phyloP scores from a whole-genome alignment of 2,888 invertebrate species.

The Patella pellucida region DNA sequence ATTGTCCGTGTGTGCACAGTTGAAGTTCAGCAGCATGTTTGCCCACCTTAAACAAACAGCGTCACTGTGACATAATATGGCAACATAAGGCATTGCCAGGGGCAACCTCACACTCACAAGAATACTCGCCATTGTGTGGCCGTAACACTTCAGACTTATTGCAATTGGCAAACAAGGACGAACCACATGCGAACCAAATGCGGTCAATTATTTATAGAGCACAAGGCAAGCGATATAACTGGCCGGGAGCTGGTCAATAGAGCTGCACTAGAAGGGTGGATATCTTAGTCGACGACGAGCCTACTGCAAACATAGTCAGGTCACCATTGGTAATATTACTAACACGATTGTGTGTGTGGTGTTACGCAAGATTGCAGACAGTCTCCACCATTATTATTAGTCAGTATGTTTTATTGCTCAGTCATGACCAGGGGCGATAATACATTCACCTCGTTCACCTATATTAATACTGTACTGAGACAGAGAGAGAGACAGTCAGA shows the following conservation, averaged over 20 bases:
- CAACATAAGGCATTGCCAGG: background rate
- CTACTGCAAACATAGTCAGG: background rate
- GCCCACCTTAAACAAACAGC: constrained; percentile 8
- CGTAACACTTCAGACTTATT: background rate
- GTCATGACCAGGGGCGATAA: background rate
- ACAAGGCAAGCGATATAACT: constrained; percentile 7
- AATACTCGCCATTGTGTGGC: background rate
- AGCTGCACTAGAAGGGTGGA: background rate
- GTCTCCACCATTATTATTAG: background rate
- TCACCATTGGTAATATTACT: background rate
- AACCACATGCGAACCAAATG: background rate
- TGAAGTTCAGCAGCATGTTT: constrained; percentile 10
- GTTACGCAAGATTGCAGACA: constrained; percentile 4
- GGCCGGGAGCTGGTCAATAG: constrained; percentile 1
- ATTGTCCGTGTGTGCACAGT: constrained; percentile 4
- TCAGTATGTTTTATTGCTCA: background rate
- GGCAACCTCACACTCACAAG: too few species aligned
- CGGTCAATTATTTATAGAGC: constrained; percentile 10
- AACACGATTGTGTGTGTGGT: background rate
- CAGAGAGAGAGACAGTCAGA: too few species aligned
- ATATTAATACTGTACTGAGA: too few species aligned
- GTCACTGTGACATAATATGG: constrained; percentile 1
- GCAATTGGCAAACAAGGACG: background rate
- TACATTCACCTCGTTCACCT: too few species aligned
- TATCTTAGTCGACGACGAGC: background rate